A percentile compares a stretch with the other conserved stretches of the same genome.
Conservation (phyloP, 2,888 invertebrate species). For the Aphelenchoides bicaudatus region DNA sequence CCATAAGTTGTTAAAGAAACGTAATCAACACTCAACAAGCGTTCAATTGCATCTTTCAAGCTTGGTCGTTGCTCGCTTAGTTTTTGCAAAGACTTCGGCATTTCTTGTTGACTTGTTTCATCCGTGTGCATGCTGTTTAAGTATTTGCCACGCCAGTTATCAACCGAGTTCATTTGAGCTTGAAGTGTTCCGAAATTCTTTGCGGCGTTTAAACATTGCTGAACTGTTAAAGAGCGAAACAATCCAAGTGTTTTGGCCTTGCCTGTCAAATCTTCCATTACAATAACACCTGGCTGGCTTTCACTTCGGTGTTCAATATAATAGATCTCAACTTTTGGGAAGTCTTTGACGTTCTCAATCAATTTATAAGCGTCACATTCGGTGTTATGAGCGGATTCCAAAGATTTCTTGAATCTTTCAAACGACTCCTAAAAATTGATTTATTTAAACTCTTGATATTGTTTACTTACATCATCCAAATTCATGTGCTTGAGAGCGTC, state of each 20-base stretch:
- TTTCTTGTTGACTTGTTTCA: no score
- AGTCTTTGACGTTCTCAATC: conserved; percentile 17
- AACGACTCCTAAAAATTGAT: no score
- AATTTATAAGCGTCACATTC: conserved; percentile 20
- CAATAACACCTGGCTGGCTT: conserved; percentile 5
- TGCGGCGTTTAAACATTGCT: conserved; percentile 3
- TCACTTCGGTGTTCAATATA: neutral
- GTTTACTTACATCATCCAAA: neutral
- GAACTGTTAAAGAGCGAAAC: neutral
- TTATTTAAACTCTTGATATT: no score
- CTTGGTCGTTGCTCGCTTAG: no score
- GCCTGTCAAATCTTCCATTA: conserved; percentile 19
- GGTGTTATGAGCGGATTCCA: conserved; percentile 15
- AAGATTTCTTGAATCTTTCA: conserved; percentile 4
- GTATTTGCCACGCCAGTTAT: no score
- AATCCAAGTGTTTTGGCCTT: neutral
- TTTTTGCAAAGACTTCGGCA: no score
- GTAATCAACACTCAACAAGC: no score
- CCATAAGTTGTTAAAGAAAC: no score
- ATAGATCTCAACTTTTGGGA: conserved; percentile 14
- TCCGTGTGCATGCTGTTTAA: no score
- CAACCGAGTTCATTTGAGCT: no score
- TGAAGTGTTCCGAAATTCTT: conserved; percentile 3
- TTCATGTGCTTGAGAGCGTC: conserved; percentile 3
- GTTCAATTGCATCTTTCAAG: no score